Evolutionary conservation across 2,113 vertebrate genomes (phyloP).

Genomic region (Catagonus wagneri): DNA sequence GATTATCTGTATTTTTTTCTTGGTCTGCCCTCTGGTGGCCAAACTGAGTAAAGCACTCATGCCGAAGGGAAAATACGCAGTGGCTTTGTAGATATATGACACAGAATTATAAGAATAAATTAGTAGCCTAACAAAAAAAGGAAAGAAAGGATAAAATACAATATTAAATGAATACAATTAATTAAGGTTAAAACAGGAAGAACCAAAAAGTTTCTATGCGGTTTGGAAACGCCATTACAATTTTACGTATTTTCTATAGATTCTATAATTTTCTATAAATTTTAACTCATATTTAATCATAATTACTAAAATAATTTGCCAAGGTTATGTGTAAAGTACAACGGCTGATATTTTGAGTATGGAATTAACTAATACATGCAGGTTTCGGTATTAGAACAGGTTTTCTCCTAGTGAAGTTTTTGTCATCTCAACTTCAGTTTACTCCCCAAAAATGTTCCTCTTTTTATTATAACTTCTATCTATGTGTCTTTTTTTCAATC

Average conservation of each 20-base stretch:
- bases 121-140: background rate
- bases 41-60: background rate
- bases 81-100: no score
- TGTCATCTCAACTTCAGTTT: background rate
- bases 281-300: background rate
- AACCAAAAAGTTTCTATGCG: background rate
- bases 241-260: background rate
- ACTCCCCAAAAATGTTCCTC: background rate
- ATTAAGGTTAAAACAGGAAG: background rate
- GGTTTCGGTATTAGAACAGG: background rate
- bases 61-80: background rate
- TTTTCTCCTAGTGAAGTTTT: background rate
- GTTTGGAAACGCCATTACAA: background rate
- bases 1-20: background rate
- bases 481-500: background rate
- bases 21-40: constrained; percentile 59
- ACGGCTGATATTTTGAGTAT: background rate
- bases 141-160: background rate
- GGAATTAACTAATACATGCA: background rate
- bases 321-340: background rate
- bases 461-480: background rate
- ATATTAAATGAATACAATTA: background rate
- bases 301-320: background rate
- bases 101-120: background rate
- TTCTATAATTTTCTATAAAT: background rate